Percentiles rank a stretch among this genome's conserved stretches.
Evolutionary conservation across 2,113 vertebrate species (phyloP).

Genomic region (Cochlearius cochlearius): DNA sequence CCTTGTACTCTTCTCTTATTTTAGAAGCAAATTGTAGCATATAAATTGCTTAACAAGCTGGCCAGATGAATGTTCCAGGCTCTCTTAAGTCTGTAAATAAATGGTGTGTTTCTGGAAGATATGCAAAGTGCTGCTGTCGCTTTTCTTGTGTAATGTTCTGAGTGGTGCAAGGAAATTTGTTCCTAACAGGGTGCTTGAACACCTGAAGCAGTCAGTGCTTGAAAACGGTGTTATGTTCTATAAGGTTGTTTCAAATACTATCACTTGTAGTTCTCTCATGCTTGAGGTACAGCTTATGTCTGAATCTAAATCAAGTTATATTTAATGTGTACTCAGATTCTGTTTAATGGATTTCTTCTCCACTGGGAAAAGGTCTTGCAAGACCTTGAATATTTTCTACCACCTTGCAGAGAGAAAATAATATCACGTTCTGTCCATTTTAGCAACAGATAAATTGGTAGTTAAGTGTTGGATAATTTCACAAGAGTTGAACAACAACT

Average conservation of each 20-base stretch:
- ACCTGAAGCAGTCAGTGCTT: not conserved
- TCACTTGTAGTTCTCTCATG: not conserved
- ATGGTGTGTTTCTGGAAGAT: not conserved
- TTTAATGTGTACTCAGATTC: not conserved
- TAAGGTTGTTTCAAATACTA: not conserved
- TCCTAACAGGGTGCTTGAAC: not conserved
- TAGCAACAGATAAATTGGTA: not conserved
- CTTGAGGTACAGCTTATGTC: not conserved
- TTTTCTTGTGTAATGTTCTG: not conserved
- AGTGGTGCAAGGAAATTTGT: not conserved
- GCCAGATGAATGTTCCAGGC: not conserved
- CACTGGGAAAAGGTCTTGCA: not conserved
- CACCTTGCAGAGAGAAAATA: not conserved
- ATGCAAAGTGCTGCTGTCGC: not conserved
- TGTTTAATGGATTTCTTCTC: not conserved
- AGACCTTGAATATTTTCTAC: not conserved
- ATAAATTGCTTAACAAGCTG: conserved; percentile 1
- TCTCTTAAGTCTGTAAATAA: conserved; percentile 8
- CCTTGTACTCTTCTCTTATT: not conserved
- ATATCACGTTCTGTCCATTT: not conserved
- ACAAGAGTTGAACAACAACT: not conserved
- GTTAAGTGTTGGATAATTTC: not conserved
- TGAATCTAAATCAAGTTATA: not conserved
- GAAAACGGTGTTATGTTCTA: not conserved
- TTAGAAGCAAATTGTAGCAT: not conserved